Evolutionary conservation across 2,888 invertebrate genomes (phyloP), one percentile per base, ranked within the genome.

Genomic region (Drosophila hamatofila): DNA sequence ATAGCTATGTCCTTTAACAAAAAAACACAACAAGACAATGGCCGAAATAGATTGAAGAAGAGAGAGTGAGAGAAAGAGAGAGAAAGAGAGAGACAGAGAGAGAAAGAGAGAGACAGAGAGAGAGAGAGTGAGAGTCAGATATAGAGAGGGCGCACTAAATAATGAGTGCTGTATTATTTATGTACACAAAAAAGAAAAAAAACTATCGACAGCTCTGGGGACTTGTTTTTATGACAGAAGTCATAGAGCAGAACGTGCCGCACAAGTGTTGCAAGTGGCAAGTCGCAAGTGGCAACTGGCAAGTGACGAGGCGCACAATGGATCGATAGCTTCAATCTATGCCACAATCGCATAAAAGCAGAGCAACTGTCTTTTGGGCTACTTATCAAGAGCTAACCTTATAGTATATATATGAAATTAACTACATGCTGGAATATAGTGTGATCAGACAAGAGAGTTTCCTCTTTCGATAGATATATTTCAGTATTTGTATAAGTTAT

Each of bases 1-100:
- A 75, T 61, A 30, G 51, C 75, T 25, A 44, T 58, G 35, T 62
- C 59, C 46, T 42, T 46, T 60, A 44, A 71, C 70, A 39, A 55
- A 67, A 44, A 44, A 44, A 6, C 21, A 48, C 56, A 49, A 49
- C n/a, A 64, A 48, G 27, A 57, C 60, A 58, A 62, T 44, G 52
- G 21, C 16, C 35, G 21, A 23, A 18, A 8, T 54, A 7, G 5
- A 8, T n/a, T n/a, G 27, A 14, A 41, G 39, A 48, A 30, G 54
- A 21, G 16, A 2, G 52, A 2, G 7, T 1, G 7, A 42, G 9
- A 9, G 11, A 8, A 3, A 42, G 16, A 3, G n/a, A 5, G 8
- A 0, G 41, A 2, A 12, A 2, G 16, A 1, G 41, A 12, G 16
- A 9, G 14, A 12, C 39, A 6, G 37, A 12, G 11, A 8, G 5